A percentile compares a stretch with the other conserved stretches of the same genome.
Conservation (phyloP, 2,113 vertebrate species). For the Macrotis lagotis region DNA sequence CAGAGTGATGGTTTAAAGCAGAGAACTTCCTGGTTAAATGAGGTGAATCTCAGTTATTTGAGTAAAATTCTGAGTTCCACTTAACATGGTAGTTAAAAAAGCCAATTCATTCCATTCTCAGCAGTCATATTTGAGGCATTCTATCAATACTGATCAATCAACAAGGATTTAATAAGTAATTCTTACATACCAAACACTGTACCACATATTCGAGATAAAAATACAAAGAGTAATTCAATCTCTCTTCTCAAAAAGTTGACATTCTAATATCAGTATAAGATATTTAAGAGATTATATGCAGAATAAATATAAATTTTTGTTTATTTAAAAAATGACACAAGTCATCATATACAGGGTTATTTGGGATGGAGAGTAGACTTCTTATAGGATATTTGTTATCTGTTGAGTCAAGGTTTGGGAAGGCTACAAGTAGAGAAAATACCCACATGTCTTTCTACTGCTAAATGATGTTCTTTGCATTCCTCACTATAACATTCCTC, state of each 20-base stretch:
- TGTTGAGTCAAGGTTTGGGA: slow-evolving; percentile 14
- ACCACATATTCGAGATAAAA: background rate
- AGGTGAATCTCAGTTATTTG: background rate
- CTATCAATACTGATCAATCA: background rate
- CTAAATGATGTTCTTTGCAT: background rate
- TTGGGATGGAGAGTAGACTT: background rate
- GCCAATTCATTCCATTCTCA: background rate
- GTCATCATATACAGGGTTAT: background rate
- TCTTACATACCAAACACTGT: background rate
- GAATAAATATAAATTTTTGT: background rate
- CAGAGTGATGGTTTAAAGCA: background rate
- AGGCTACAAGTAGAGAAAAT: background rate
- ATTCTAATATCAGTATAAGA: too few relatives aligned
- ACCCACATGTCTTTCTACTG: background rate
- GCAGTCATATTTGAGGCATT: background rate
- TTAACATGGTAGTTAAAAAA: background rate
- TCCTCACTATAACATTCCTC: background rate
- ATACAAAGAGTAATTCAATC: background rate
- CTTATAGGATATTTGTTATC: background rate
- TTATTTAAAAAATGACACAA: too few relatives aligned
- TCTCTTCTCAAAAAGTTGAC: background rate
- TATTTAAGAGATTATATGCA: background rate
- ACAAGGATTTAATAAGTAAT: background rate
- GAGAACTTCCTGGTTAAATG: background rate
- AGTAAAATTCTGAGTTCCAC: background rate